These are phyloP conservation scores for Manduca sexta DNA, from an alignment of 1,140 invertebrate species.

Conservation along the genomic window DNA sequence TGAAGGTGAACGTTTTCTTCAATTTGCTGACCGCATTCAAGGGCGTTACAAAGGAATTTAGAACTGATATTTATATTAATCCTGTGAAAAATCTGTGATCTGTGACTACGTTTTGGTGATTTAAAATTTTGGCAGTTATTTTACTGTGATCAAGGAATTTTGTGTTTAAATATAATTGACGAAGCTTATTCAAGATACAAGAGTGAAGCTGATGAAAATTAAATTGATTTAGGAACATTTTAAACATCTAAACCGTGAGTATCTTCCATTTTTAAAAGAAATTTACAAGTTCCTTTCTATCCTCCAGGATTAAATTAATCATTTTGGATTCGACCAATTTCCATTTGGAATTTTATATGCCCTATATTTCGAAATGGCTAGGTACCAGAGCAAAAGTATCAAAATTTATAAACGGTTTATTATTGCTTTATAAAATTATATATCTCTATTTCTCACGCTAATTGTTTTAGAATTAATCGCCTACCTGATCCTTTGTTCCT, in stretches of 20 bases:
- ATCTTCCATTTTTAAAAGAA: too few relatives aligned
- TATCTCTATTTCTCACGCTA: too few relatives aligned
- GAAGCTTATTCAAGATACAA: slow-evolving; percentile 2
- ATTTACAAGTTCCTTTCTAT: too few relatives aligned
- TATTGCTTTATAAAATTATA: neutral
- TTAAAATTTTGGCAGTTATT: slow-evolving; percentile 6
- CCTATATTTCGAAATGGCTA: neutral
- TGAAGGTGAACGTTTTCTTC: slow-evolving; percentile 44
- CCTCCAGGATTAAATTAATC: too few relatives aligned
- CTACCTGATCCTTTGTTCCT: too few relatives aligned
- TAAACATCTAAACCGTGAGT: slow-evolving; percentile 1
- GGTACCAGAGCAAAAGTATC: neutral
- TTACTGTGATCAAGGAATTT: neutral
- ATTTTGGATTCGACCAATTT: too few relatives aligned
- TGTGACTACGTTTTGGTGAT: slow-evolving; percentile 24
- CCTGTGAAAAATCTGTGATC: slow-evolving; percentile 46
- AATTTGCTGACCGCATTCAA: slow-evolving; percentile 47
- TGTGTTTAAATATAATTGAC: slow-evolving; percentile 2
- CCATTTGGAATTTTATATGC: neutral
- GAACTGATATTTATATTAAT: slow-evolving; percentile 9
- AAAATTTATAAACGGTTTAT: neutral
- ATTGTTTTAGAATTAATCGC: too few relatives aligned
- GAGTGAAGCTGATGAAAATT: slow-evolving; percentile 3
- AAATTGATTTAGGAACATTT: neutral
- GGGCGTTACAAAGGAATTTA: slow-evolving; percentile 25